Conservation (phyloP, 2,888 invertebrate genomes). For the Diadegma fenestrale region DNA sequence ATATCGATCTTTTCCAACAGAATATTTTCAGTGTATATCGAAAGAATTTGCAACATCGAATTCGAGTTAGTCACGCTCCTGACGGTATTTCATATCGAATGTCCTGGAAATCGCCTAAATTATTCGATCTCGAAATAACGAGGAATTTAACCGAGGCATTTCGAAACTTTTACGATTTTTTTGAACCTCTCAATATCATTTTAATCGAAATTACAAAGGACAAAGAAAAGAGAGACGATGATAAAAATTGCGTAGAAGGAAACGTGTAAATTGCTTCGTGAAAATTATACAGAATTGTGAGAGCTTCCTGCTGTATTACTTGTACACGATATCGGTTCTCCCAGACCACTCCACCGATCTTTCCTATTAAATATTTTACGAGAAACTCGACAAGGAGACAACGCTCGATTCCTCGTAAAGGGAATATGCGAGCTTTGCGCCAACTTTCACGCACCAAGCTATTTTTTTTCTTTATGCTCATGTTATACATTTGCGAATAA, state of each 20-base stretch:
- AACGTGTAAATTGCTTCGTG: slow-evolving; percentile 1
- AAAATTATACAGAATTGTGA: not conserved
- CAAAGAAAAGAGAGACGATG: not conserved
- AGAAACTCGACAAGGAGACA: slow-evolving; percentile 29
- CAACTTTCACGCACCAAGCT: not conserved
- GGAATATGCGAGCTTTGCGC: slow-evolving; percentile 15
- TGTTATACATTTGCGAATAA: slow-evolving; percentile 1
- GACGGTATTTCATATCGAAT: not conserved
- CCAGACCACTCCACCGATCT: slow-evolving; percentile 39
- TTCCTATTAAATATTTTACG: slow-evolving; percentile 47
- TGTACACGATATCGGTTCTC: slow-evolving; percentile 5
- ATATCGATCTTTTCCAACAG: too few species aligned
- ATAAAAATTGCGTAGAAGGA: not conserved
- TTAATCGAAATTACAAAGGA: not conserved
- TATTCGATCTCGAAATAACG: not conserved
- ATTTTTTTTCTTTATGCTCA: not conserved
- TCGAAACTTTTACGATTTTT: not conserved
- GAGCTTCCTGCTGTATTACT: slow-evolving; percentile 10
- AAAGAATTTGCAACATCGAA: not conserved
- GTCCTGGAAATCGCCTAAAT: not conserved
- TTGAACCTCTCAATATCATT: not conserved
- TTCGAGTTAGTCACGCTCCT: not conserved
- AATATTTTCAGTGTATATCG: too few species aligned
- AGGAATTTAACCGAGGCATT: not conserved
- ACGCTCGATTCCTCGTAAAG: slow-evolving; percentile 20